A percentile compares a stretch with the other conserved stretches of the same genome.
Conservation (phyloP, 92 coral and sea anemone genomes). For the Phenganax subtilis region DNA sequence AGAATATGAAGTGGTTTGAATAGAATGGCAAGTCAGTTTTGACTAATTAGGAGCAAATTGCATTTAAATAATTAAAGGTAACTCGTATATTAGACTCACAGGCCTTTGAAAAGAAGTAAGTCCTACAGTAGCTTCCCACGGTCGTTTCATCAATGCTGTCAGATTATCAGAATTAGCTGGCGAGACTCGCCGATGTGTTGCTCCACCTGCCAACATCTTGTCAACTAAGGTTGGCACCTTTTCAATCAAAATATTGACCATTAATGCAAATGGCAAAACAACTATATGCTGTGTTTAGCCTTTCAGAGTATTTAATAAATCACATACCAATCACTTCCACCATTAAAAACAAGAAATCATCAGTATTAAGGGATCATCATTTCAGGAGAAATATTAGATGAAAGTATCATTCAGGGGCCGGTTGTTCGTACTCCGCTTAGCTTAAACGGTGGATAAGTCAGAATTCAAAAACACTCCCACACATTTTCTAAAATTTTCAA, state of each 20-base stretch:
- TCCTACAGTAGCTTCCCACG: slow-evolving; percentile 98
- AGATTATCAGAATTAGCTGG: slow-evolving; percentile 80
- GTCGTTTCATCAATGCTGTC: slow-evolving; percentile 76
- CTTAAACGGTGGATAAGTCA: too few species aligned
- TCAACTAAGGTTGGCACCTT: slow-evolving; percentile 90
- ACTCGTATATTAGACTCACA: slow-evolving; percentile 34
- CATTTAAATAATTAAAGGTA: neutral
- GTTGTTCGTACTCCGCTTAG: too few species aligned
- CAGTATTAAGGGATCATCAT: too few species aligned
- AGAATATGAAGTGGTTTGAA: neutral
- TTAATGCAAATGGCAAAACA: too few species aligned
- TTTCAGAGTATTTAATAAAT: too few species aligned
- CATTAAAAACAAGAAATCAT: too few species aligned
- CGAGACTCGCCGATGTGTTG: slow-evolving; percentile 78
- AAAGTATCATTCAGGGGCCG: too few species aligned
- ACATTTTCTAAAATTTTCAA: too few species aligned
- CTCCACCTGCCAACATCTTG: slow-evolving; percentile 65
- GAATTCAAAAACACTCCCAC: too few species aligned
- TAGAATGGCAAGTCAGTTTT: neutral
- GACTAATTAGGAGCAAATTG: neutral
- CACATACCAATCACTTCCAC: too few species aligned
- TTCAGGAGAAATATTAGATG: too few species aligned
- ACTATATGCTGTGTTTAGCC: too few species aligned
- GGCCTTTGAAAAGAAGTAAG: slow-evolving; percentile 85
- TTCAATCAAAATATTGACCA: neutral